Base-by-base conservation (phyloP, 2,888 invertebrate species). In the Homarus gammarus region DNA sequence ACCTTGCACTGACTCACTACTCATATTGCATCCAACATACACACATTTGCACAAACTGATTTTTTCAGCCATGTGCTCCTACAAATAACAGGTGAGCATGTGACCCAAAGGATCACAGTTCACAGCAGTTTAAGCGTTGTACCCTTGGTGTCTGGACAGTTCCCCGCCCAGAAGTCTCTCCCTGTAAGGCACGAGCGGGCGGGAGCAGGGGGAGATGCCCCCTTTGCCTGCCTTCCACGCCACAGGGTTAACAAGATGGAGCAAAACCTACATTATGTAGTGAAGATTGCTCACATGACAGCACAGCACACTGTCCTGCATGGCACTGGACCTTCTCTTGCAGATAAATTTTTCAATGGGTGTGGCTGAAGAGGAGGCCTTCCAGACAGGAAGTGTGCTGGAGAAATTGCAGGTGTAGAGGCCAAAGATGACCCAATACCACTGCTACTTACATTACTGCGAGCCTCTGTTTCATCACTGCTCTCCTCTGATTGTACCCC, bases 341-440 rank as follows among this genome's bases (percentile, higher is more conserved):
- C 88, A 73, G 83, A 81, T 68, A 91, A 68, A 82, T 91, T 84
- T 77, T 72, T 84, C 22, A 91, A 77, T 31, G 88, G 84, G 81
- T 88, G 75, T 33, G 88, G 51, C 56, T 85, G 77, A 61, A 88
- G 88, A 56, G 85, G 68, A 44, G 81, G 84, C 38, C 44, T 81
- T 36, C 82, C 88, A 70, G 38, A 49, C n/a, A 73, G 70, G n/a
- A 78, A n/a, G 44, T 90, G 92, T 27, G 88, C 84, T 36, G 92
- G 92, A 40, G 89, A 89, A 49, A 77, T 61, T 38, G 85, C 87
- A 51, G 92, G 92, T 38, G 92, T 92, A 36, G 90, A 90, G 31
- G 90, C 90, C 2, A 92, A 87, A 68, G 92, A 92, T 68, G 92
- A 92, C n/a, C 92, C 92, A 56, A 92, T 82, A 77, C 92, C 92